Evolutionary conservation across 2,797 vertebrate genomes (phyloP), one percentile per base, ranked within the genome.

Genomic region (Microchirus variegatus): DNA sequence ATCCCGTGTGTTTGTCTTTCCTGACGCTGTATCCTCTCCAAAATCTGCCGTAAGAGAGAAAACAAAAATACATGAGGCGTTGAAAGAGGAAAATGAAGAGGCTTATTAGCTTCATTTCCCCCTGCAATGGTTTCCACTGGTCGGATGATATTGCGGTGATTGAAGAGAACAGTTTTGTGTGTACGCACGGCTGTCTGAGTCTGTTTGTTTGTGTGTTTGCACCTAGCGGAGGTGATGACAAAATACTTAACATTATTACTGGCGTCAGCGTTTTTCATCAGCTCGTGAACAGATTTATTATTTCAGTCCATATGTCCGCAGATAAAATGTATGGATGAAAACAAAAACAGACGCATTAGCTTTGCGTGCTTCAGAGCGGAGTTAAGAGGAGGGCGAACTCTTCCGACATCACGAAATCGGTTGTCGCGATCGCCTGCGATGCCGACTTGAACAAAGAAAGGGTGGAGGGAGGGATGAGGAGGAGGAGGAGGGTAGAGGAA

Each of bases 1-100:
- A 90, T 90, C 75, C 55, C 48, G 44, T 52, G 22, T 92, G 78
- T 91, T 92, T 89, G 84, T 89, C 87, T 90, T 91, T 91, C 89
- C 89, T 85, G 80, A 83, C 70, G 72, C 64, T 2, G 83, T 76
- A 79, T 90, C 84, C 90, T 91, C 87, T 92, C 90, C 89, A 87
- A 89, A 71, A 75, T 73, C 81, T 91, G 88, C 85, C 63, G 74
- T 88, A 89, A 90, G 86, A 85, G 82, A 75, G 82, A 89, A 86
- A 90, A 90, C 84, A 85, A 82, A 90, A 90, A 89, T 63, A 81
- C 64, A 71, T 15, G 63, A 80, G 81, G 70, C 78, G 67, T 47
- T 82, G 87, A 87, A 79, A 67, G 85, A 80, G 63, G 67, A 70
- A 82, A 88, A 80, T 83, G 77, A 88, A 83, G 75, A 76, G 46